A percentile compares a stretch with the other conserved stretches of the same genome.
These are phyloP conservation scores for Acrobasis consociella DNA, from an alignment of 2,888 invertebrate genomes.

Conservation along the genomic window DNA sequence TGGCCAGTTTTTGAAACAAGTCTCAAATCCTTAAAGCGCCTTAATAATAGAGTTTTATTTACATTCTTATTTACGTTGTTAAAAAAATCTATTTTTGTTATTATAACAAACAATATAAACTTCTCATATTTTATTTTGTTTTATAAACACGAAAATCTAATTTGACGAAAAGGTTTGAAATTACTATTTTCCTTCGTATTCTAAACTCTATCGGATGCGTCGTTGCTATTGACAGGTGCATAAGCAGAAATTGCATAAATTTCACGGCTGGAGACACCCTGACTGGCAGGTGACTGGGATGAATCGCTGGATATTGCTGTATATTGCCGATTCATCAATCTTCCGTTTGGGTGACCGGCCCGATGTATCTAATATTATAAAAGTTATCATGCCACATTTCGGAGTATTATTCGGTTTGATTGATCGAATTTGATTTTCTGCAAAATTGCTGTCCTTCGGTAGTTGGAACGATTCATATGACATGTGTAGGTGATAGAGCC, in stretches of 20 bases:
- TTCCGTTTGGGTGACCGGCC: conserved; percentile 20
- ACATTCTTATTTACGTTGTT: too few relatives aligned
- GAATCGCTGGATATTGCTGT: conserved; percentile 24
- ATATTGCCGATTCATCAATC: conserved; percentile 26
- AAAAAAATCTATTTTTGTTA: too few relatives aligned
- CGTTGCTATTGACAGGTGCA: conserved; percentile 3
- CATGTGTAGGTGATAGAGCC: too few relatives aligned
- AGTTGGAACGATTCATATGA: too few relatives aligned
- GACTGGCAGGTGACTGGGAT: conserved; percentile 18
- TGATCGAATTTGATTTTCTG: conserved; percentile 12
- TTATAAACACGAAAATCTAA: too few relatives aligned
- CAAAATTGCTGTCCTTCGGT: too few relatives aligned
- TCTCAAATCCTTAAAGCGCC: too few relatives aligned
- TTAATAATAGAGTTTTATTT: too few relatives aligned
- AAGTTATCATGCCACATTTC: conserved; percentile 21
- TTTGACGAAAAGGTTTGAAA: too few relatives aligned
- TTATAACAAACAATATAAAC: too few relatives aligned
- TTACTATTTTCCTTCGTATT: neutral
- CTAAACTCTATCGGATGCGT: neutral
- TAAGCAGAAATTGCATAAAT: conserved; percentile 24
- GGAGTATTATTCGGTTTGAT: conserved; percentile 20
- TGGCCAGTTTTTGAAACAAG: too few relatives aligned
- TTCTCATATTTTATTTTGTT: too few relatives aligned
- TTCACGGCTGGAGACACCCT: conserved; percentile 21
- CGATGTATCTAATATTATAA: conserved; percentile 17